Evolutionary conservation across 2,113 vertebrate genomes (phyloP).

Genomic region (Dromiciops gliroides): DNA sequence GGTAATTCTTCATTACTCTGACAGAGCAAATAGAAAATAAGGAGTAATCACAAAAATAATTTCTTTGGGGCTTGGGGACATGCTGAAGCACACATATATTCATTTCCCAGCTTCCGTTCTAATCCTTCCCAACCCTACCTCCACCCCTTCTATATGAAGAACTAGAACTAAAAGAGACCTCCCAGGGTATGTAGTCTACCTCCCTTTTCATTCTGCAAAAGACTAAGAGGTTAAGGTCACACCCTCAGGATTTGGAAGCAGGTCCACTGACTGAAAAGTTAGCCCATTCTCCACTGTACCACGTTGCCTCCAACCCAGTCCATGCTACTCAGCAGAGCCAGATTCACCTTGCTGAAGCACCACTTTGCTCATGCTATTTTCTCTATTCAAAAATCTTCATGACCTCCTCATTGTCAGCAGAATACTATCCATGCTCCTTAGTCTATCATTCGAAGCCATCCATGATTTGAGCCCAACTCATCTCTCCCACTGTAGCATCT

Average conservation of each 20-base stretch:
- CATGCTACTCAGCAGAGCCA: neutral
- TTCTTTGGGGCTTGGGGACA: neutral
- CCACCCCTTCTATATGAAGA: neutral
- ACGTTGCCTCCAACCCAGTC: neutral
- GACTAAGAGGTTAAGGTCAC: neutral
- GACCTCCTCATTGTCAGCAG: neutral
- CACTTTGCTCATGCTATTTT: neutral
- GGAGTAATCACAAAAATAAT: neutral
- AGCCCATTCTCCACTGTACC: neutral
- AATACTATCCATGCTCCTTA: neutral
- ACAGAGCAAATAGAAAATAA: neutral
- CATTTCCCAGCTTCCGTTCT: neutral
- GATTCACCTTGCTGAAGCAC: neutral
- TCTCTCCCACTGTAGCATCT: neutral
- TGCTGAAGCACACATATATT: neutral
- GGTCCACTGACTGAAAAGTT: neutral
- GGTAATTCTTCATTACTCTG: neutral
- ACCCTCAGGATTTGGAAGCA: neutral
- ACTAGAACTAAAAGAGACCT: neutral
- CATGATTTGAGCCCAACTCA: neutral
- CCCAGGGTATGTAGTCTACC: neutral
- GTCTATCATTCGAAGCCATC: neutral
- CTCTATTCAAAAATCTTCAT: neutral
- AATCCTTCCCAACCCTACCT: neutral
- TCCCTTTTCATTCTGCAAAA: neutral